Percentiles rank a stretch among this genome's conserved stretches.
Conservation (phyloP, 2,113 vertebrate species). For the Gymnocephalus cernua region DNA sequence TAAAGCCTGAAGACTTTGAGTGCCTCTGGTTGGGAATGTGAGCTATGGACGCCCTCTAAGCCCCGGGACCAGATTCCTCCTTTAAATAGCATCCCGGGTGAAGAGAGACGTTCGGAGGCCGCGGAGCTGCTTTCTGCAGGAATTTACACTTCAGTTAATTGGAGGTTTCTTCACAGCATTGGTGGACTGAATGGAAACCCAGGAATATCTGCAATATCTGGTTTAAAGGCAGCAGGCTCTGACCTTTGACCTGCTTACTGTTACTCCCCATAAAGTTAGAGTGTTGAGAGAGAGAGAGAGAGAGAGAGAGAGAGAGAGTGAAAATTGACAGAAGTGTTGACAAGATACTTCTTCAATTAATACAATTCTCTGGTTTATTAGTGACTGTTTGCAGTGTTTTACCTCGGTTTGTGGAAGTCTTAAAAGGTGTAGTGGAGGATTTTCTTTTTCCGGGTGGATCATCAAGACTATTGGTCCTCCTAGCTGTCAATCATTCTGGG, state of each 20-base stretch:
- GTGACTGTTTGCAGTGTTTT: too few species aligned
- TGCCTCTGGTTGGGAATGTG: conserved; percentile 51
- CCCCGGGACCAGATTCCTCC: conserved; percentile 51
- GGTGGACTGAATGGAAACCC: background rate
- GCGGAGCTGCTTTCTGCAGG: conserved; percentile 39
- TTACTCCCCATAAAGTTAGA: background rate
- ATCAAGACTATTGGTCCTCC: too few species aligned
- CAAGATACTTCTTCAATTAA: too few species aligned
- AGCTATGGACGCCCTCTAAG: conserved; percentile 53
- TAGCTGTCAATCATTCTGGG: too few species aligned
- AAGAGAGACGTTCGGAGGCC: conserved; percentile 48
- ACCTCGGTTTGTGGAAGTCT: too few species aligned
- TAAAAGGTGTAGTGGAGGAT: too few species aligned
- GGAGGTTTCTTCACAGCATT: conserved; percentile 38
- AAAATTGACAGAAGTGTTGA: too few species aligned
- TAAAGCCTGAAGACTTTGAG: conserved; percentile 42
- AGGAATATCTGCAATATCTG: conserved; percentile 28
- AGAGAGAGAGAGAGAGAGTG: too few species aligned
- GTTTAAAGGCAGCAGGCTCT: conserved; percentile 25
- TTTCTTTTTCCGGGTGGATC: too few species aligned
- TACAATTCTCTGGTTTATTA: too few species aligned
- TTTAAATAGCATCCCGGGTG: conserved; percentile 57
- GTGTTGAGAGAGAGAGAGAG: too few species aligned
- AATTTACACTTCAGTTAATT: conserved; percentile 62
- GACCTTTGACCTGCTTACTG: conserved; percentile 31